Conservation (phyloP, 2,113 vertebrate genomes). For the Leucosticte australis region DNA sequence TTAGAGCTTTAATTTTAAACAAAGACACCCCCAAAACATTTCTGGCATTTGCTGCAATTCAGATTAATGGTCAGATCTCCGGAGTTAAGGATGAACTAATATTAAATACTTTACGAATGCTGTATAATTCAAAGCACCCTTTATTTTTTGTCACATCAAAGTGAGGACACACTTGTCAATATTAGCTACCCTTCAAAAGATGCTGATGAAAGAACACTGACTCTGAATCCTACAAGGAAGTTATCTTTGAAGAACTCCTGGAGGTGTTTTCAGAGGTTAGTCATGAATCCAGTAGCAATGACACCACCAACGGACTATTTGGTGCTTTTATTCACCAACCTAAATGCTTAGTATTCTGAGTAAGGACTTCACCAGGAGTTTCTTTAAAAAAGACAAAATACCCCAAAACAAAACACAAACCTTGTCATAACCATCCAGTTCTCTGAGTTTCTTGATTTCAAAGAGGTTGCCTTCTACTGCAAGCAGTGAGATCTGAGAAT, state of each 20-base stretch:
- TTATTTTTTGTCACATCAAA: neutral
- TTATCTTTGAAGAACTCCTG: neutral
- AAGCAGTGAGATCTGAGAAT: constrained; percentile 93
- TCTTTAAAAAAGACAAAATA: neutral
- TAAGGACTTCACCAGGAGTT: neutral
- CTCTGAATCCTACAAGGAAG: neutral
- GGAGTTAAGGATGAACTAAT: neutral
- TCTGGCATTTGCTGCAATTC: neutral
- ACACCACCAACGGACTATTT: neutral
- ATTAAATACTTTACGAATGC: neutral
- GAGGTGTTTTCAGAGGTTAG: neutral
- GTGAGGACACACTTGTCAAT: neutral
- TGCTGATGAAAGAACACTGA: neutral
- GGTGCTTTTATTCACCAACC: neutral
- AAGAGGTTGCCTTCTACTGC: constrained; percentile 97
- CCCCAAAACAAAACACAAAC: constrained; percentile 60
- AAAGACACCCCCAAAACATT: neutral
- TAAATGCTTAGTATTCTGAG: neutral
- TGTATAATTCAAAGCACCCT: neutral
- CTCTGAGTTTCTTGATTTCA: constrained; percentile 90
- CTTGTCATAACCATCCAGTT: constrained; percentile 95
- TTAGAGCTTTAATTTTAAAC: neutral
- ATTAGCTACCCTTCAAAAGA: neutral
- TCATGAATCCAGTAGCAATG: neutral
- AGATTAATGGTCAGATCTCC: neutral